Base-by-base conservation (phyloP, 2,888 invertebrate species). In the Lucinisca nassula region DNA sequence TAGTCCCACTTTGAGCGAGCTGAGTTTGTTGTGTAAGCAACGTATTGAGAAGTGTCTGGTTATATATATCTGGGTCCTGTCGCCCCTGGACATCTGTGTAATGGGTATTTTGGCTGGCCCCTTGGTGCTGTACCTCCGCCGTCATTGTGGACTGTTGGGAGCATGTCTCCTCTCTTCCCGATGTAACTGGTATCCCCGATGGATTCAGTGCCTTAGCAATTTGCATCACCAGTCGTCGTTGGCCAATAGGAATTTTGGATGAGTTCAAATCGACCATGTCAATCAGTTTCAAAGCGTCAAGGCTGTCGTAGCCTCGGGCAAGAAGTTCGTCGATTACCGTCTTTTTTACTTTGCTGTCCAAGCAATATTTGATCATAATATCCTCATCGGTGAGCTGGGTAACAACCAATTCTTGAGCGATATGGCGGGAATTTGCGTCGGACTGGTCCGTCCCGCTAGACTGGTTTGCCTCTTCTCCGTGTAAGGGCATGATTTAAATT, bases 201-300 rank as follows among this genome's bases (percentile, higher is more conserved):
- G n/a, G n/a, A 3, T 51, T 51, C 21, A 51, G 21, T 21, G 51
- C 51, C 30, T 73, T 37, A 3, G 49, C 55, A 0, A 14, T 37
- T 12, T 80, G 73, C 1, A 51, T 1, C 6, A 73, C 0, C 0
- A 72, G 72, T 30, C 70, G 24, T 17, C 35, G 6, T 21, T 80
- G 73, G 21, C 72, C 73, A 24, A 24, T 49, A 12, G 79, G 79
- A 24, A 79, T 79, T 0, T 67, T 61, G 21, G 32, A 27, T 1
- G 32, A 40, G 17, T 6, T 17, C 30, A 79, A 17, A n/a, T 79
- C 79, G 12, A 67, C 79, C 21, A 37, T 37, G 24, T n/a, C 35
- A 14, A 78, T 27, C n/a, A 67, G 27, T 32, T 38, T 79, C 27
- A 79, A 70, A 32, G 79, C 67, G 35, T 79, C 79, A 4, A 79